Evolutionary conservation across 2,797 vertebrate species (phyloP), one percentile per base, ranked within the genome.

Genomic region (Hephaestus fuliginosus): DNA sequence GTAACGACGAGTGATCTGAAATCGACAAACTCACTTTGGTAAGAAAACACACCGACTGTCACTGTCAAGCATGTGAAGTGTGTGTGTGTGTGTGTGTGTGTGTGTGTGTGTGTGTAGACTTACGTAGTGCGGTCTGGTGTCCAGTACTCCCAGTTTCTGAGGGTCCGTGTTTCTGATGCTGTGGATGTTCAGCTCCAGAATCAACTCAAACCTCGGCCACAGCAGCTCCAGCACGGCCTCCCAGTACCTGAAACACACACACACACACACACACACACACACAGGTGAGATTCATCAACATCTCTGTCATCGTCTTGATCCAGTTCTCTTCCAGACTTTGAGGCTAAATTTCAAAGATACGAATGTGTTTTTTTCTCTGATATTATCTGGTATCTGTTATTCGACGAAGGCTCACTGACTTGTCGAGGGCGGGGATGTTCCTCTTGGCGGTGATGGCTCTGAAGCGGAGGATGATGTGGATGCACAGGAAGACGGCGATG

Each of bases 101-200:
- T 25, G 58, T 69, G 58, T 84, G 57, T 70, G 78, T 78, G 74
- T 82, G 76, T 65, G 33, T 15, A 1, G 10, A 17, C 96, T 9
- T 93, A 98, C 97, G 0, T 98, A 98, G 93, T 98, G 98, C 0
- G 97, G 98, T 8, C 97, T 93, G 1, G 97, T 98, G 91, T 99
- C 98, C 74, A 99, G 94, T 0, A 96, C 89, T 2, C 98, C 97
- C 39, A 99, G 93, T 46, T 95, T 97, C 91, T 98, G 97, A 30
- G 98, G 98, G 87, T 99, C 98, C 0, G 97, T 98, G 95, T 95
- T 96, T 15, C 97, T 95, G 92, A 99, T 97, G 78, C 97, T 99
- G 86, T 97, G 96, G 82, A 98, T 98, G 84, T 99, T 98, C 94
- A 98, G 95, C 93, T 98, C 97, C 90, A 99, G 91, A 65, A 99